Conservation (phyloP, 2,888 invertebrate genomes). For the Embidobia sp. region DNA sequence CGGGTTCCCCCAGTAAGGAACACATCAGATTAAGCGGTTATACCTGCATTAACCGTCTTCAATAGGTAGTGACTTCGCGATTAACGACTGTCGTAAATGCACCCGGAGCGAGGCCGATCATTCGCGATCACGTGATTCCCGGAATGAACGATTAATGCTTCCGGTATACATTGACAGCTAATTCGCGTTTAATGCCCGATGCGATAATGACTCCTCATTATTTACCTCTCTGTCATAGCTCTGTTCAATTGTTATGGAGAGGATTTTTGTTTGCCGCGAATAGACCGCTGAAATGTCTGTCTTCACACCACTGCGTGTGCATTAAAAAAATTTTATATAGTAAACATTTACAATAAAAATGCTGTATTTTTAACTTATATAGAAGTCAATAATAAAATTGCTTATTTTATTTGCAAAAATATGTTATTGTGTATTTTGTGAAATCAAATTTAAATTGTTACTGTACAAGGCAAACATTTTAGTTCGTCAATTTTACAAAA, state of each 20-base stretch:
- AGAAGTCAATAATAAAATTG: no score
- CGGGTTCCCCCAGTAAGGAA: slow-evolving; percentile 59
- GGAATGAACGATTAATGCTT: slow-evolving; percentile 59
- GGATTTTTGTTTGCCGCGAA: no score
- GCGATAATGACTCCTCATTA: slow-evolving; percentile 40
- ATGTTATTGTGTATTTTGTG: no score
- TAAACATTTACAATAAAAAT: no score
- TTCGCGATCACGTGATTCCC: slow-evolving; percentile 57
- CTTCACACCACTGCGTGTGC: no score
- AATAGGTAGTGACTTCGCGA: slow-evolving; percentile 63
- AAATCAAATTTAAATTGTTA: no score
- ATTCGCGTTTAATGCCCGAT: slow-evolving; percentile 45
- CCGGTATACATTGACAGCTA: slow-evolving; percentile 62
- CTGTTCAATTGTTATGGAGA: slow-evolving; percentile 26
- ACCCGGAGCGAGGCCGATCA: slow-evolving; percentile 57
- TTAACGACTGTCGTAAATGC: slow-evolving; percentile 65
- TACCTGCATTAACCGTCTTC: slow-evolving; percentile 65
- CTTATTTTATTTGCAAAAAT: no score
- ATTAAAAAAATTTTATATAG: no score
- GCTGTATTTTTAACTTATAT: no score
- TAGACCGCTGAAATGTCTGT: no score
- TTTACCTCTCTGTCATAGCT: slow-evolving; percentile 23
- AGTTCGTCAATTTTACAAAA: no score
- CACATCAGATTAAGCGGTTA: slow-evolving; percentile 66
- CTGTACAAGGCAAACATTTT: no score